Conservation (phyloP, 2,888 invertebrate species). For the Polymixis lichenea region DNA sequence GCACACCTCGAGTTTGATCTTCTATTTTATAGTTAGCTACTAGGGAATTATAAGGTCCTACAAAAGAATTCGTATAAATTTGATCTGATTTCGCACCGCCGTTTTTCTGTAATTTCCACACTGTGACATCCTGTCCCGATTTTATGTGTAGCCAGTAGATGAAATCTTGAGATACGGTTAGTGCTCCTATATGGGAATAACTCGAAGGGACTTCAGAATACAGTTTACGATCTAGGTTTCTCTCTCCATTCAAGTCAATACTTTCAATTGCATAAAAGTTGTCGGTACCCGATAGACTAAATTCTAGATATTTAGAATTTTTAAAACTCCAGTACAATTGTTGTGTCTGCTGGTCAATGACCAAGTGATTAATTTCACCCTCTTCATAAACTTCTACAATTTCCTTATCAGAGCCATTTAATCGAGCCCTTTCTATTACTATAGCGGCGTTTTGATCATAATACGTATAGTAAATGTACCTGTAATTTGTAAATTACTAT, state of each 20-base stretch:
- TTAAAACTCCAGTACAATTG: no score
- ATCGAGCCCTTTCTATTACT: no score
- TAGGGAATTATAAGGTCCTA: not conserved
- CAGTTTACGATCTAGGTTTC: no score
- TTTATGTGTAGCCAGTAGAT: not conserved
- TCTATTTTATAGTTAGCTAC: slow-evolving; percentile 1
- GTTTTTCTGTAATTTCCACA: not conserved
- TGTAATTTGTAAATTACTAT: slow-evolving; percentile 1
- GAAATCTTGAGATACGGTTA: not conserved
- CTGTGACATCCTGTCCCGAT: no score
- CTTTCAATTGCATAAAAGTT: not conserved
- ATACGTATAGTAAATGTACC: not conserved
- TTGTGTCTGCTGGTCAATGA: slow-evolving; percentile 5
- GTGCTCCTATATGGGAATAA: accelerated
- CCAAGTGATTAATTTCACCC: not conserved
- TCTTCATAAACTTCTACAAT: not conserved
- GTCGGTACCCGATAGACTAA: no score
- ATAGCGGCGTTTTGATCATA: not conserved
- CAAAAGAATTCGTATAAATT: not conserved
- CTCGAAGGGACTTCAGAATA: accelerated
- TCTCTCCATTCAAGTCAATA: no score
- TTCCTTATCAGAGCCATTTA: not conserved
- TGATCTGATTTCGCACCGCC: not conserved
- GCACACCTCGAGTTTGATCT: not conserved
- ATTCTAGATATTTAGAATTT: no score